Percentiles rank a stretch among this genome's conserved stretches.
phyloP scores from a whole-genome alignment of 1,140 invertebrate genomes.

The Drosophila setifemur region DNA sequence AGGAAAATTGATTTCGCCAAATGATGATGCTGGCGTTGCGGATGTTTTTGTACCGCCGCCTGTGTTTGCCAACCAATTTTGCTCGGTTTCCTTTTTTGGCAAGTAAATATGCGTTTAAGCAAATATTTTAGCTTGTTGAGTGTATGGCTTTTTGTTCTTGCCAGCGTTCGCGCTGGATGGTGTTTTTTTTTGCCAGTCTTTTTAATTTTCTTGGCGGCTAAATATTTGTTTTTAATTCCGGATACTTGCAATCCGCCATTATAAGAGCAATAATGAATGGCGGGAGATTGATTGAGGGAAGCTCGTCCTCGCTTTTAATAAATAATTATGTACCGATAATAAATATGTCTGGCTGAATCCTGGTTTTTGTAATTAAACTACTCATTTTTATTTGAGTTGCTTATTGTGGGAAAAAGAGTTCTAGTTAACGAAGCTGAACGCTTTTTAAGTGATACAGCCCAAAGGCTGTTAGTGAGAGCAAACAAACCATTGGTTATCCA shows the following conservation, averaged over 20 bases:
- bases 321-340: background rate
- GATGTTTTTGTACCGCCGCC: constrained; percentile 35
- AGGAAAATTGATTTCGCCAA: constrained; percentile 67
- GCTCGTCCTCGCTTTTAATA: background rate
- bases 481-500: constrained; percentile 16
- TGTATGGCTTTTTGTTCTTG: constrained; percentile 34
- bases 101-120: constrained; percentile 71
- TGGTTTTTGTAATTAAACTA: too few relatives aligned
- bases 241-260: constrained; percentile 54
- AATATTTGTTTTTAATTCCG: constrained; percentile 75
- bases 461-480: constrained; percentile 11
- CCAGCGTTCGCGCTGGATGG: constrained; percentile 4
- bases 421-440: background rate
- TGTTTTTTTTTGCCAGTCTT: constrained; percentile 27
- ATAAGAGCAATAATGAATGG: constrained; percentile 47
- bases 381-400: too few relatives aligned
- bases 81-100: constrained; percentile 55
- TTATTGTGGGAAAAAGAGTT: too few relatives aligned
- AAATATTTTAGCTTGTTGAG: constrained; percentile 71
- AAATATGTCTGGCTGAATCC: too few relatives aligned
- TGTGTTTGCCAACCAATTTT: constrained; percentile 73
- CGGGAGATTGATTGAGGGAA: background rate
- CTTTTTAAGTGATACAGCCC: background rate
- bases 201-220: constrained; percentile 23
- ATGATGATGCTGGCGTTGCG: constrained; percentile 32